Evolutionary conservation across 2,888 invertebrate species (phyloP), one percentile per base, ranked within the genome.

Genomic region (Drosophila pseudotalamancana): DNA sequence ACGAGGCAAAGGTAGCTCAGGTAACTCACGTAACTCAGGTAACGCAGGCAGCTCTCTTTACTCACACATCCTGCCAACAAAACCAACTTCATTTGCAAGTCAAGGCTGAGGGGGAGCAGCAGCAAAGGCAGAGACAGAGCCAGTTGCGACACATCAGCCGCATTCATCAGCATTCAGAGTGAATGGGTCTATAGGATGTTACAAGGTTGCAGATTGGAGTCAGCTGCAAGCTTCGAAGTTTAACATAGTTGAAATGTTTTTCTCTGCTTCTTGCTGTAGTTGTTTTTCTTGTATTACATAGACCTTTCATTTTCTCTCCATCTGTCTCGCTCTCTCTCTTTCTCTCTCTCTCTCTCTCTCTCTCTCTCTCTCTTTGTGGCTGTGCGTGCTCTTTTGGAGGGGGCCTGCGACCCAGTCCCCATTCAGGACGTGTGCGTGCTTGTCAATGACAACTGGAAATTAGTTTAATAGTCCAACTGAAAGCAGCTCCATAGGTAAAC

Each of bases 361-460:
- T 29, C 27, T 27, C n/a, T 29, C 29, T 29, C 12, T 46, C 32
- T 32, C 9, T 27, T 14, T 42, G 37, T 25, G 19, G 46, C 55
- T 64, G 65, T 72, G 62, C 64, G 64, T 56, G 34, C 23, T 66
- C 56, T 69, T 73, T 60, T 42, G 6, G 29, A 14, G 4, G 5
- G 29, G 37, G 43, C 29, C 21, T 11, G 19, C 23, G 9, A 9
- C n/a, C n/a, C n/a, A n/a, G n/a, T n/a, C n/a, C 43, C 29, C 29
- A 32, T 4, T 21, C 40, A 50, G 57, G 43, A 68, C 49, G 50
- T 68, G 81, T 82, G 88, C 81, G 81, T 82, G 81, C 81, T 78
- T 75, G 72, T 60, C 81, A 75, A 62, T 87, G 81, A 85, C 86
- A 87, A 87, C 88, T 82, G 72, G 86, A 82, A 87, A 82, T 82